Percentiles rank a stretch among this genome's conserved stretches.
Evolutionary conservation across 2,797 vertebrate species (phyloP).

Genomic region (Myotis pilosus): DNA sequence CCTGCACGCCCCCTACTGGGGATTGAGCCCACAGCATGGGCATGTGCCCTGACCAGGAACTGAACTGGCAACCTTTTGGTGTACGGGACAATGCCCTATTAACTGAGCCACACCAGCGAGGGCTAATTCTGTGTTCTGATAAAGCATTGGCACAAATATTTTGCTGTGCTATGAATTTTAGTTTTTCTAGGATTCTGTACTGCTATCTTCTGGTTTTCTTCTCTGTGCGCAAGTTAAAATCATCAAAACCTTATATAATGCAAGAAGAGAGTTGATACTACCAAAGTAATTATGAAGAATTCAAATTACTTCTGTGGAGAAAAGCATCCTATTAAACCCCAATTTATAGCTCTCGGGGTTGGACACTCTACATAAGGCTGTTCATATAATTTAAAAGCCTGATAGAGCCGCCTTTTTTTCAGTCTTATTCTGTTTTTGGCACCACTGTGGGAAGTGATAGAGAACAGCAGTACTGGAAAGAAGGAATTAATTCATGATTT

Average conservation of each 20-base stretch:
- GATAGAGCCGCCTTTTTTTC: background rate
- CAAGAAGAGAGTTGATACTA: background rate
- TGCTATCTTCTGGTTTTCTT: constrained; percentile 2
- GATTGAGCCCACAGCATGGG: background rate
- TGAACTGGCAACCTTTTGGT: background rate
- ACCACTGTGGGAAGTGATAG: background rate
- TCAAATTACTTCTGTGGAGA: background rate
- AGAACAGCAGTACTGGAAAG: background rate
- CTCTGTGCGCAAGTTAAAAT: background rate
- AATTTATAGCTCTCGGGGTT: background rate
- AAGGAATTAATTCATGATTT: background rate
- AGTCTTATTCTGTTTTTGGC: background rate
- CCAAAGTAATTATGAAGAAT: background rate
- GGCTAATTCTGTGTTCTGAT: background rate
- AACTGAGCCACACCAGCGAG: background rate
- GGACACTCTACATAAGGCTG: background rate
- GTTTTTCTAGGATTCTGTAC: constrained; percentile 9
- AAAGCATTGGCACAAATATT: background rate
- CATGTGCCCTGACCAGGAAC: background rate
- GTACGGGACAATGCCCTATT: background rate
- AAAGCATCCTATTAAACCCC: background rate
- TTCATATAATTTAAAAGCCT: background rate
- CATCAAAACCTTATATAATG: background rate
- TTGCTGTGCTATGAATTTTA: background rate
- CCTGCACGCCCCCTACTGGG: background rate